These are phyloP conservation scores for Abrostola triplasia DNA, from an alignment of 2,888 invertebrate species.

Conservation along the genomic window DNA sequence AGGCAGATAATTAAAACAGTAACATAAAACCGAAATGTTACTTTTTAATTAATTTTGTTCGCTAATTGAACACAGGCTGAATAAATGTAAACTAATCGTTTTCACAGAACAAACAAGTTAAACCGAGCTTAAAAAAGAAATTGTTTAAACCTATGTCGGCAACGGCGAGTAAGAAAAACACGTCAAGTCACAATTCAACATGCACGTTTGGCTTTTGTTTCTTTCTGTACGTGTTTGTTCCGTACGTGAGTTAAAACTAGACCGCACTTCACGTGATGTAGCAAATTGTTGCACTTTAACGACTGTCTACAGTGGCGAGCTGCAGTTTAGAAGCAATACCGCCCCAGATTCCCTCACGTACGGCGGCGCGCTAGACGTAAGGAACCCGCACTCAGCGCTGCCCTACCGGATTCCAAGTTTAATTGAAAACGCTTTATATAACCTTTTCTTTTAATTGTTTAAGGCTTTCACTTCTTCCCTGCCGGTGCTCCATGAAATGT, in stretches of 20 bases:
- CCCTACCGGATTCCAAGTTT: constrained; percentile 79
- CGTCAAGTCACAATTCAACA: constrained; percentile 31
- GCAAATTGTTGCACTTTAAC: constrained; percentile 81
- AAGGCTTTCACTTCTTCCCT: constrained; percentile 63
- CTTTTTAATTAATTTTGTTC: too few species aligned
- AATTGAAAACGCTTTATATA: constrained; percentile 84
- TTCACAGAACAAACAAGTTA: constrained; percentile 15
- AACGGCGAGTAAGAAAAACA: constrained; percentile 25
- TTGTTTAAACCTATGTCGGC: constrained; percentile 20
- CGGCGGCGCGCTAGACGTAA: constrained; percentile 64
- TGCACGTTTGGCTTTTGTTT: constrained; percentile 47
- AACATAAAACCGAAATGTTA: too few species aligned
- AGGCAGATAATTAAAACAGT: too few species aligned
- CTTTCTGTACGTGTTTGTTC: constrained; percentile 53
- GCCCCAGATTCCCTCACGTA: constrained; percentile 76
- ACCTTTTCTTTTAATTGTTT: constrained; percentile 82
- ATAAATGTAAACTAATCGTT: neutral
- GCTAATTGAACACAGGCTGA: too few species aligned
- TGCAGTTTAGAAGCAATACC: constrained; percentile 71
- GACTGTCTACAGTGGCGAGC: constrained; percentile 64
- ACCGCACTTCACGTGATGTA: constrained; percentile 63
- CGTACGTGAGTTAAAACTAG: constrained; percentile 61
- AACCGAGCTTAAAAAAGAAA: constrained; percentile 14
- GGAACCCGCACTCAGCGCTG: constrained; percentile 69
- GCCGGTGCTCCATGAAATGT: constrained; percentile 59